Conservation (phyloP, 2,888 invertebrate genomes). For the Netelia virgata region DNA sequence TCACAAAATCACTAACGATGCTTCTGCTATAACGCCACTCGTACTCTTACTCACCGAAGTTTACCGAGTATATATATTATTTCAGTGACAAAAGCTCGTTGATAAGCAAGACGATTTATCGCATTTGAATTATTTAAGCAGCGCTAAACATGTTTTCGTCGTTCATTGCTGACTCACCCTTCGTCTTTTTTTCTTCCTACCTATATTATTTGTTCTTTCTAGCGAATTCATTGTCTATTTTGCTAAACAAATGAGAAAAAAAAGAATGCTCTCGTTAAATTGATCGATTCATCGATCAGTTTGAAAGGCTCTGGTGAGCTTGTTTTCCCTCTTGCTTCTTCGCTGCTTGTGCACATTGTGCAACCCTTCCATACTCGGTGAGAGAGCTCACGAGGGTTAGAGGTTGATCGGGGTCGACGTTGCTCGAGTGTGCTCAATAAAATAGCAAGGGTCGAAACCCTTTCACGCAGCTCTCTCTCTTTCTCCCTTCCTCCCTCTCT, state of each 20-base stretch:
- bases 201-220: slow-evolving; percentile 9
- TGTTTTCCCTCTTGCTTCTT: slow-evolving; percentile 39
- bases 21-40: slow-evolving; percentile 17
- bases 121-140: no score
- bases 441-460: slow-evolving; percentile 56
- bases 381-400: slow-evolving; percentile 14
- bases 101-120: neutral
- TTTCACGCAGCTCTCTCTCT: slow-evolving; percentile 15
- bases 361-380: slow-evolving; percentile 48
- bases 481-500: neutral
- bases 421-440: slow-evolving; percentile 46
- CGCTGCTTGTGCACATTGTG: slow-evolving; percentile 43
- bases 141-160: no score
- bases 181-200: neutral
- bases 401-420: slow-evolving; percentile 49
- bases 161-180: no score
- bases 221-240: slow-evolving; percentile 21
- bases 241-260: neutral
- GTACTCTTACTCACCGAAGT: slow-evolving; percentile 7
- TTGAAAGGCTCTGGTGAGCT: slow-evolving; percentile 41
- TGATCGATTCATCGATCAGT: slow-evolving; percentile 57
- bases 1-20: slow-evolving; percentile 14
- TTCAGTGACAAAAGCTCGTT: slow-evolving; percentile 8
- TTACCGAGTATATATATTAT: slow-evolving; percentile 5
- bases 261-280: slow-evolving; percentile 30